Evolutionary conservation across 1,140 invertebrate genomes (phyloP), one percentile per base, ranked within the genome.

Genomic region (Ostrea denselamellosa): DNA sequence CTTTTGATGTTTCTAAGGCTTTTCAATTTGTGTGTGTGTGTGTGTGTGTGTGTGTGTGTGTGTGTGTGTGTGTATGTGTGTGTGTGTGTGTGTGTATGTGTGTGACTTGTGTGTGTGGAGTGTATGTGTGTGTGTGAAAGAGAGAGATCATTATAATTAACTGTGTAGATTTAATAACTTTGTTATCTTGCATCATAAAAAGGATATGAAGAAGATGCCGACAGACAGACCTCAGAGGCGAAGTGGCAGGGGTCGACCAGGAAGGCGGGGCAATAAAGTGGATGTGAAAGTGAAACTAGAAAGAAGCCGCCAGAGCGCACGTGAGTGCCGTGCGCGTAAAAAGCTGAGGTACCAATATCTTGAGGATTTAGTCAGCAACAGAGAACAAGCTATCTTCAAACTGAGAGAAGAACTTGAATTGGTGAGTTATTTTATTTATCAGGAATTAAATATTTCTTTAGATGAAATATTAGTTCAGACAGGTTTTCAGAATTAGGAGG

Each of bases 241-340:
- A 19, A 34, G 89, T 28, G 93, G 93, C 3, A 93, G 93, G 65
- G 68, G 68, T 3, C 97, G 98, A 94, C 96, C 98, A 92, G 98
- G 98, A 93, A 96, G 98, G 91, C 97, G 98, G 94, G 97, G 97
- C 88, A 97, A 98, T 92, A 99, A 98, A 96, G 96, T 98, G 93
- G 98, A 99, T 95, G 97, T 98, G 96, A 98, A 97, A 96, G 97
- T 97, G 58, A 99, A 98, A 96, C 96, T 99, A 90, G 98, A 99
- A 95, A 96, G 98, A 85, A 99, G 98, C 95, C 96, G 98, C 90
- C 98, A 99, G 96, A 99, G 98, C 96, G 98, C 98, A 89, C 96
- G 98, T 92, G 98, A 99, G 96, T 99, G 98, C 95, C 96, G 98
- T 90, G 98, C 98, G 58, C 96, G 98, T 65, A 99, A 99, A 95